phyloP scores from a whole-genome alignment of 2,888 invertebrate species.

The Lamproptera curius region DNA sequence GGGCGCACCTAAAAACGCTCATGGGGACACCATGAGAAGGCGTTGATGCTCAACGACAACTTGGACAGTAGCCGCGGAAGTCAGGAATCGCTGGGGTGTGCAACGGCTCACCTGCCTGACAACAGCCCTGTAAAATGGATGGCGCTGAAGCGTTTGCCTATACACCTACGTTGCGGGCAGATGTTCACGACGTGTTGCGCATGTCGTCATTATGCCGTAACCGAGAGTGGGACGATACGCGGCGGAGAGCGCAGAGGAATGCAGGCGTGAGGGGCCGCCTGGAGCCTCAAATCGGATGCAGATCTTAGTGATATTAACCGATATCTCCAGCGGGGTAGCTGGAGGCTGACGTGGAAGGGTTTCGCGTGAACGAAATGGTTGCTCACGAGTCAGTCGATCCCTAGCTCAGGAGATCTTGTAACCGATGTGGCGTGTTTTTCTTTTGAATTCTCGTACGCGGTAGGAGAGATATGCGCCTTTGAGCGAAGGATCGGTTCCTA shows the following conservation, averaged over 20 bases:
- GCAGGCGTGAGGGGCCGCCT: slow-evolving; percentile 69
- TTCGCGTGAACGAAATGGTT: slow-evolving; percentile 70
- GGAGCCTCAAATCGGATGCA: slow-evolving; percentile 75
- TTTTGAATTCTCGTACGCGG: not conserved
- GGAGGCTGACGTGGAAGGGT: slow-evolving; percentile 44
- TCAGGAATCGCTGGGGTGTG: slow-evolving; percentile 81
- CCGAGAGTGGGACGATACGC: not conserved
- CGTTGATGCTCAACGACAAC: slow-evolving; percentile 81
- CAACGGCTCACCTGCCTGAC: slow-evolving; percentile 80
- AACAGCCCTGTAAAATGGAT: slow-evolving; percentile 82
- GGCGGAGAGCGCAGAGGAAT: slow-evolving; percentile 73
- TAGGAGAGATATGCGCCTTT: slow-evolving; percentile 46
- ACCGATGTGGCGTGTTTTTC: slow-evolving; percentile 25
- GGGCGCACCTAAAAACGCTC: slow-evolving; percentile 81
- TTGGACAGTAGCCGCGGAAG: slow-evolving; percentile 87
- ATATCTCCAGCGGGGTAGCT: slow-evolving; percentile 76
- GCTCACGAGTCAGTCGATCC: slow-evolving; percentile 78
- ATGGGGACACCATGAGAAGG: slow-evolving; percentile 47
- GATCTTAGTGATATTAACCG: slow-evolving; percentile 86
- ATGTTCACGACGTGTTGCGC: too few relatives aligned
- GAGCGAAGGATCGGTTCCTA: too few relatives aligned
- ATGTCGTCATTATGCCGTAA: not conserved
- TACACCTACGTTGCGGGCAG: slow-evolving; percentile 53
- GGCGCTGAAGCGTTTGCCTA: slow-evolving; percentile 76
- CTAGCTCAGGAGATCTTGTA: slow-evolving; percentile 75